Evolutionary conservation across 2,888 invertebrate genomes (phyloP), one percentile per base, ranked within the genome.

Genomic region (Lagria hirta): DNA sequence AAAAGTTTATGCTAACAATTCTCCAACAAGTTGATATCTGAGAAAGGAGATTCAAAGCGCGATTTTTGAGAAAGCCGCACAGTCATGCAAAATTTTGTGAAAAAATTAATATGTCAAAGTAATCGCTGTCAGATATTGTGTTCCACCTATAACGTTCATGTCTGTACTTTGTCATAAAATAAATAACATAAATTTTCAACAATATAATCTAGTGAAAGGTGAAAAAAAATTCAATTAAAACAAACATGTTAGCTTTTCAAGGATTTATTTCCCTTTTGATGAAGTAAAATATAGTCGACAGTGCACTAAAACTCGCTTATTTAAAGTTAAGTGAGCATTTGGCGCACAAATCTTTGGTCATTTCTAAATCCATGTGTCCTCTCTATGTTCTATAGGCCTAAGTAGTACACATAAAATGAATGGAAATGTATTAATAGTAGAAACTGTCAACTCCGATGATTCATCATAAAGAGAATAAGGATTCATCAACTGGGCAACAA

Each of bases 381-480:
- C 20, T 42, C 28, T 32, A 40, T 24, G 5, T 14, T 22, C 27
- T 43, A 24, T 43, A 43, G 43, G 43, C 43, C 43, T 43, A 43
- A 29, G 26, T 37, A 37, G 21, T 36, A 36, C 30, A 43, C 21
- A 37, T 13, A 43, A 43, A 43, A 24, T 26, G 32, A 32, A 37
- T 36, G 24, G 43, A 43, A 36, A 43, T 43, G 3, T 43, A 27
- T 4, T 8, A 35, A 43, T 34, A 29, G 34, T 35, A 43, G 35
- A 34, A 41, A 41, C 21, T 33, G 41, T 41, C 33, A 41, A 41
- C 41, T 32, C 41, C 35, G 23, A 35, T 43, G n/a, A 26, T 8
- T 4, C 32, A 18, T 27, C 15, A 29, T 29, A 26, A 26, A 33
- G 20, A 33, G 32, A 33, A 23, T 38, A 30, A 29, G 14, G n/a